Conservation (phyloP, 2,888 invertebrate species). For the Aleiodes alternator region DNA sequence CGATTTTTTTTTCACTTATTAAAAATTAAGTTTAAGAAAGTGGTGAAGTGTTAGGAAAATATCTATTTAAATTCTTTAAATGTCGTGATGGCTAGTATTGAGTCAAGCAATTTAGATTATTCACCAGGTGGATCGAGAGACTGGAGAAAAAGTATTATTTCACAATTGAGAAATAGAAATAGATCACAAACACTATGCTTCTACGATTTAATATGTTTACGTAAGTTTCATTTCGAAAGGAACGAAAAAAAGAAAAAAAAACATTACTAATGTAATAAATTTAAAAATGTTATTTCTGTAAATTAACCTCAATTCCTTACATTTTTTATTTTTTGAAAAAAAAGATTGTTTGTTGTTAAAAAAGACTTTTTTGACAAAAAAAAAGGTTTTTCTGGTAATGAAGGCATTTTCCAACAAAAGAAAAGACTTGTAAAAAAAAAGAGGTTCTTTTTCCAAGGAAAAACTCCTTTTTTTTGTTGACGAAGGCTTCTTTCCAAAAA, state of each 20-base stretch:
- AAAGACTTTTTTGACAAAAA: no score
- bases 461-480: no score
- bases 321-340: no score
- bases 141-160: conserved; percentile 85
- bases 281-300: conserved; percentile 27
- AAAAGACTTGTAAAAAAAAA: no score
- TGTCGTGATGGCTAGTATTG: conserved; percentile 65
- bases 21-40: background rate
- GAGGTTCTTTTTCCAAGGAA: no score
- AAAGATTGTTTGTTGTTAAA: no score
- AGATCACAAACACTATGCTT: conserved; percentile 85
- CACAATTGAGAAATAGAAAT: conserved; percentile 85
- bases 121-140: conserved; percentile 72
- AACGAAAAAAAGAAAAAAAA: conserved; percentile 10
- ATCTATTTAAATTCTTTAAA: conserved; percentile 24
- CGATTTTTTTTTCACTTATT: no score
- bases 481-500: no score
- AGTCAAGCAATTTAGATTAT: conserved; percentile 57
- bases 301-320: conserved; percentile 53
- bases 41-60: background rate
- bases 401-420: no score
- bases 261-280: background rate
- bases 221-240: conserved; percentile 79
- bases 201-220: conserved; percentile 87
- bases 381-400: no score